Evolutionary conservation across 1,140 invertebrate genomes (phyloP).

Genomic region (Penaeus indicus): DNA sequence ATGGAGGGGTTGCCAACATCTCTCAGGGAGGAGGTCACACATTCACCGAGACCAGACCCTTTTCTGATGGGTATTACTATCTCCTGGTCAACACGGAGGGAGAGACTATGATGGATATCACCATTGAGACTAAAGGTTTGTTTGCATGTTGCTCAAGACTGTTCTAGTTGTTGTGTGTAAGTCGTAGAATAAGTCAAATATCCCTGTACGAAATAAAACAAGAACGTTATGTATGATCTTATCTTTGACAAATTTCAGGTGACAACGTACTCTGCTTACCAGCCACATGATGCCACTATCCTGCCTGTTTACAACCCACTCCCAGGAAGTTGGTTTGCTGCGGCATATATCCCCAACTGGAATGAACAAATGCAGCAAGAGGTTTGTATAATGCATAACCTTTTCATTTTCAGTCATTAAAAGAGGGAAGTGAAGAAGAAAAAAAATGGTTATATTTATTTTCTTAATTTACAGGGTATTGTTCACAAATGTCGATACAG

Average conservation of each 20-base stretch:
- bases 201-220: no score
- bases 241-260: slow-evolving; percentile 66
- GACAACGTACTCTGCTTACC: slow-evolving; percentile 72
- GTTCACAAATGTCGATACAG: slow-evolving; percentile 74
- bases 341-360: slow-evolving; percentile 80
- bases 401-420: neutral
- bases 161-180: no score
- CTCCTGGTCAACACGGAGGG: slow-evolving; percentile 72
- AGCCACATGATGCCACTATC: slow-evolving; percentile 72
- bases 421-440: neutral
- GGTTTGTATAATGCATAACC: slow-evolving; percentile 66
- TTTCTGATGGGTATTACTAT: slow-evolving; percentile 74
- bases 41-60: slow-evolving; percentile 72
- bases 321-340: slow-evolving; percentile 84
- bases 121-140: slow-evolving; percentile 71
- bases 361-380: slow-evolving; percentile 75
- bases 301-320: slow-evolving; percentile 76
- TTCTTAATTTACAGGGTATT: slow-evolving; percentile 67
- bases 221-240: no score
- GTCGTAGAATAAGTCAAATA: no score
- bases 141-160: slow-evolving; percentile 3
- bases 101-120: slow-evolving; percentile 70
- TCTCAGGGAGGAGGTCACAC: slow-evolving; percentile 69
- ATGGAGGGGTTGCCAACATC: slow-evolving; percentile 69
- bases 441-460: neutral